A percentile compares a stretch with the other conserved stretches of the same genome.
Conservation (phyloP, 2,113 vertebrate species). For the Rutilus rutilus region DNA sequence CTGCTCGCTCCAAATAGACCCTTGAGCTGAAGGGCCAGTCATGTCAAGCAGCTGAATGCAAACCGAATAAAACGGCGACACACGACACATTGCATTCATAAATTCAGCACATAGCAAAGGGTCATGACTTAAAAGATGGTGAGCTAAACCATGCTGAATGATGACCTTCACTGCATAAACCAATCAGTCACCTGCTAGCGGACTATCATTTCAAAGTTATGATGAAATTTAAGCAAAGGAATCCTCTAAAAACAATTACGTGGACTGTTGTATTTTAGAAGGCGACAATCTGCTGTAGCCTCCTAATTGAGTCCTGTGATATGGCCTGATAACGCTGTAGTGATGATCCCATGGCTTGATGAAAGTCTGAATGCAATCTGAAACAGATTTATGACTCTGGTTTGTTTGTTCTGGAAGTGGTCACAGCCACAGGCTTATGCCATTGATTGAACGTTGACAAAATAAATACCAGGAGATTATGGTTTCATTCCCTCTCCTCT, state of each 20-base stretch:
- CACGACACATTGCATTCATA: constrained; percentile 11
- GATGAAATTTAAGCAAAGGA: background rate
- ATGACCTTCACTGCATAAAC: constrained; percentile 35
- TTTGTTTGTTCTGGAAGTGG: constrained; percentile 13
- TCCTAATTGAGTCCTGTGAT: background rate
- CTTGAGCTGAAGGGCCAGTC: constrained; percentile 28
- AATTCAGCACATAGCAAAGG: constrained; percentile 12
- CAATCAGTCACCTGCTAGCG: background rate
- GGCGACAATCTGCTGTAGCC: constrained; percentile 5
- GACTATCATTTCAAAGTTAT: constrained; percentile 2
- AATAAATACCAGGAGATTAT: constrained; percentile 22
- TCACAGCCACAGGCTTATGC: background rate
- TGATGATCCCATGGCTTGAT: constrained; percentile 32
- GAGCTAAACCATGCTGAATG: constrained; percentile 35
- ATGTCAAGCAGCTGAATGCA: constrained; percentile 45
- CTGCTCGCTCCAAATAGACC: constrained; percentile 44
- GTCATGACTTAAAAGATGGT: constrained; percentile 18
- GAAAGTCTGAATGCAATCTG: constrained; percentile 1
- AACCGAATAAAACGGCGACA: constrained; percentile 48
- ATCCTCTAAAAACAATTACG: background rate
- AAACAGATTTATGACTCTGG: background rate
- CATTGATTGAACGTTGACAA: constrained; percentile 15
- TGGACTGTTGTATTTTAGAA: constrained; percentile 14
- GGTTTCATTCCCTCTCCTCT: background rate
- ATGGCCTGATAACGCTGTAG: background rate